A percentile compares a stretch with the other conserved stretches of the same genome.
These are phyloP conservation scores for Papilio polytes DNA, from an alignment of 1,140 invertebrate genomes.

Conservation along the genomic window DNA sequence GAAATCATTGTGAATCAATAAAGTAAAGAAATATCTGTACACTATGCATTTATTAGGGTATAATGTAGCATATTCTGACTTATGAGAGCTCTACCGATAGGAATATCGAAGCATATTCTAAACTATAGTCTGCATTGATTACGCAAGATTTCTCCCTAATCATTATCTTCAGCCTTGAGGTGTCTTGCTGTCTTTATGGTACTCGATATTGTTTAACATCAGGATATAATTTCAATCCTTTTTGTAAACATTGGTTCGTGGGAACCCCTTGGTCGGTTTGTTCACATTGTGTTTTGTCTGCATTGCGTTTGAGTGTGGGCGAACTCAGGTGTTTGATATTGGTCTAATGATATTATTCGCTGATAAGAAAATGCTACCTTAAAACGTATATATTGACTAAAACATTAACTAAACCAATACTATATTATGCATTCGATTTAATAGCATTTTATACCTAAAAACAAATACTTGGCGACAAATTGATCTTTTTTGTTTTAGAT, in stretches of 20 bases:
- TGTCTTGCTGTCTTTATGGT: background rate
- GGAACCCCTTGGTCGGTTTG: slow-evolving; percentile 15
- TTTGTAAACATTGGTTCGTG: slow-evolving; percentile 16
- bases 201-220: background rate
- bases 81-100: background rate
- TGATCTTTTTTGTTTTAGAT: too few species aligned
- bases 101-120: background rate
- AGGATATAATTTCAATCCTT: slow-evolving; percentile 18
- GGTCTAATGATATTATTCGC: background rate
- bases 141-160: background rate
- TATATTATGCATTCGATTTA: too few species aligned
- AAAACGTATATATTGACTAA: too few species aligned
- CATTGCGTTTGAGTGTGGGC: background rate
- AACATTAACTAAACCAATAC: too few species aligned
- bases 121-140: background rate
- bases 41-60: too few species aligned
- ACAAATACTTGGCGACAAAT: too few species aligned
- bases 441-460: too few species aligned
- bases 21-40: too few species aligned
- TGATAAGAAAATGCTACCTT: background rate
- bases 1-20: too few species aligned
- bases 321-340: slow-evolving; percentile 7
- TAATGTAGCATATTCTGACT: background rate
- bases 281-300: slow-evolving; percentile 22
- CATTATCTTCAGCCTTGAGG: background rate